phyloP scores from a whole-genome alignment of 2,888 invertebrate species.

The Yponomeuta sedellus region DNA sequence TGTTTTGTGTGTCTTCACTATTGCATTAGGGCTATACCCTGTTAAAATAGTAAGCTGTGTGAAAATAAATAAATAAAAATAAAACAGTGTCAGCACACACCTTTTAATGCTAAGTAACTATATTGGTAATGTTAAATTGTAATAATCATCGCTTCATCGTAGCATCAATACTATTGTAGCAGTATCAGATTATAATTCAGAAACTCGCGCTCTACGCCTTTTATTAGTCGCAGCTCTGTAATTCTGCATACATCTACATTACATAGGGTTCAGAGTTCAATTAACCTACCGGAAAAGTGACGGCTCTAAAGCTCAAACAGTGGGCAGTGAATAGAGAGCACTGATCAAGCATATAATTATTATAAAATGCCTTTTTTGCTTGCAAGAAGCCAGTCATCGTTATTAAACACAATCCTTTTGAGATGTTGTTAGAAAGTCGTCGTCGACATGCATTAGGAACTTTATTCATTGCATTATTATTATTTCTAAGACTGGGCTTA shows the following conservation, averaged over 20 bases:
- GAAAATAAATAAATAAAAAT: too few relatives aligned
- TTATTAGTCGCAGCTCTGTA: background rate
- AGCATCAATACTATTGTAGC: background rate
- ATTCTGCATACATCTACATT: background rate
- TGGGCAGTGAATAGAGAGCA: slow-evolving; percentile 35
- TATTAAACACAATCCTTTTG: slow-evolving; percentile 65
- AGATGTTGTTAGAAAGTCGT: slow-evolving; percentile 40
- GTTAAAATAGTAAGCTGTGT: too few relatives aligned
- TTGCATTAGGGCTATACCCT: too few relatives aligned
- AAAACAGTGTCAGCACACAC: slow-evolving; percentile 4
- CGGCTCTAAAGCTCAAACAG: slow-evolving; percentile 20
- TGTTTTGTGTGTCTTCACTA: too few relatives aligned
- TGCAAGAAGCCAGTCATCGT: slow-evolving; percentile 57
- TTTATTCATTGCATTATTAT: too few relatives aligned
- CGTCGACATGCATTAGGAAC: slow-evolving; percentile 28
- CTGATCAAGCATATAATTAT: slow-evolving; percentile 57
- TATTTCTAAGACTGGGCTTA: too few relatives aligned
- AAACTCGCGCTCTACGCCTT: background rate
- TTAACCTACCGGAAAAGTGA: background rate
- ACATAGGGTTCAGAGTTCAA: background rate
- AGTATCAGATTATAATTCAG: background rate
- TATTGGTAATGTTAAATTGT: background rate
- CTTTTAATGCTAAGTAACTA: background rate
- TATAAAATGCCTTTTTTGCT: slow-evolving; percentile 56
- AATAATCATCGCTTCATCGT: background rate